Evolutionary conservation across 2,888 invertebrate genomes (phyloP).

Genomic region (Lasioglossum figueresi): DNA sequence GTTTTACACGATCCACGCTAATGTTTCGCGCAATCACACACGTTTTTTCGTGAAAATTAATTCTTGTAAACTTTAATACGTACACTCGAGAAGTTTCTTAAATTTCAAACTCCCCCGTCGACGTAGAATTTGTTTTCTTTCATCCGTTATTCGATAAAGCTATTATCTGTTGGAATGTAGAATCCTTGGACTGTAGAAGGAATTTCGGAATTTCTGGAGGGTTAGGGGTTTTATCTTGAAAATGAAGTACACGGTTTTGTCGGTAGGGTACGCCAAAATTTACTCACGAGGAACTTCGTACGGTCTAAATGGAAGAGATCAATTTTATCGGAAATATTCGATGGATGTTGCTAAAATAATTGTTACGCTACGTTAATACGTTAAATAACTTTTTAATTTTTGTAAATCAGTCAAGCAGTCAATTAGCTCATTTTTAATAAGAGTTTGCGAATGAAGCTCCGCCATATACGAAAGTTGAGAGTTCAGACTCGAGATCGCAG

Average conservation of each 20-base stretch:
- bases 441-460: too few species aligned
- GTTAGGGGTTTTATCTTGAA: constrained; percentile 2
- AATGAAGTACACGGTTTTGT: not conserved
- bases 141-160: constrained; percentile 1
- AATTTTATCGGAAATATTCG: not conserved
- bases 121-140: not conserved
- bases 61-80: not conserved
- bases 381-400: too few species aligned
- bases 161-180: constrained; percentile 1
- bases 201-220: constrained; percentile 6
- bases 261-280: not conserved
- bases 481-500: too few species aligned
- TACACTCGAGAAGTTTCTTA: not conserved
- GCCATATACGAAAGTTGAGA: too few species aligned
- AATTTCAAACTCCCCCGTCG: not conserved
- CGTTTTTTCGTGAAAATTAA: not conserved
- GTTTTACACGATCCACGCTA: not conserved
- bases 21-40: not conserved
- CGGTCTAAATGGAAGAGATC: not conserved
- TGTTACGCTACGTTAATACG: too few species aligned
- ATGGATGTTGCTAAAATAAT: not conserved
- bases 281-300: not conserved
- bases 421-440: too few species aligned
- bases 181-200: not conserved
- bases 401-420: too few species aligned